These are phyloP conservation scores for Drosophila mimetica DNA, from an alignment of 2,888 invertebrate species.

Conservation along the genomic window DNA sequence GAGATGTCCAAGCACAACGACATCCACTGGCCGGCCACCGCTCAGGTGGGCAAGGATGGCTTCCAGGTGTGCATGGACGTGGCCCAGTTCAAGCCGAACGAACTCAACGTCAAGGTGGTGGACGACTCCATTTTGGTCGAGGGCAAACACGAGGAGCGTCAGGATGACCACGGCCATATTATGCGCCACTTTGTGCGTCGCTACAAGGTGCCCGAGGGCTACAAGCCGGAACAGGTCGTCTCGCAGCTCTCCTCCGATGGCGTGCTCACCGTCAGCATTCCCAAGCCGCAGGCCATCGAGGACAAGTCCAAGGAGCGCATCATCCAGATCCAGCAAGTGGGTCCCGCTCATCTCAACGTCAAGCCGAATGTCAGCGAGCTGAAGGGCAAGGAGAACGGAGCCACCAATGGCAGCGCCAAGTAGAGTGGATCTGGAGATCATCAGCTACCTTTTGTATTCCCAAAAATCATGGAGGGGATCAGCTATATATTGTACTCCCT, in stretches of 20 bases:
- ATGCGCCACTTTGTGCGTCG: slow-evolving; percentile 90
- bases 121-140: slow-evolving; percentile 90
- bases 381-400: slow-evolving; percentile 26
- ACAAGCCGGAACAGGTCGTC: slow-evolving; percentile 89
- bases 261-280: slow-evolving; percentile 89
- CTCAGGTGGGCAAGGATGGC: slow-evolving; percentile 86
- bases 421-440: neutral
- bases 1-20: slow-evolving; percentile 42
- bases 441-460: neutral
- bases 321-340: slow-evolving; percentile 47
- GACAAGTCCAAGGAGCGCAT: slow-evolving; percentile 42
- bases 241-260: slow-evolving; percentile 91
- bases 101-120: slow-evolving; percentile 90
- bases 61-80: slow-evolving; percentile 91
- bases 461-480: neutral
- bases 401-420: slow-evolving; percentile 36
- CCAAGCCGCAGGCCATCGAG: slow-evolving; percentile 85
- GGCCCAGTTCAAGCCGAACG: slow-evolving; percentile 90
- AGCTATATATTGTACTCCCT: neutral
- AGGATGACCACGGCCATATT: slow-evolving; percentile 89
- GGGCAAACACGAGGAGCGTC: slow-evolving; percentile 91
- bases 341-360: slow-evolving; percentile 42
- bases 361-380: slow-evolving; percentile 41
- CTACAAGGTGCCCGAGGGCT: slow-evolving; percentile 90
- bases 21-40: slow-evolving; percentile 39